Evolutionary conservation across 2,797 vertebrate genomes (phyloP), one percentile per base, ranked within the genome.

Genomic region (Acanthiza pusilla): DNA sequence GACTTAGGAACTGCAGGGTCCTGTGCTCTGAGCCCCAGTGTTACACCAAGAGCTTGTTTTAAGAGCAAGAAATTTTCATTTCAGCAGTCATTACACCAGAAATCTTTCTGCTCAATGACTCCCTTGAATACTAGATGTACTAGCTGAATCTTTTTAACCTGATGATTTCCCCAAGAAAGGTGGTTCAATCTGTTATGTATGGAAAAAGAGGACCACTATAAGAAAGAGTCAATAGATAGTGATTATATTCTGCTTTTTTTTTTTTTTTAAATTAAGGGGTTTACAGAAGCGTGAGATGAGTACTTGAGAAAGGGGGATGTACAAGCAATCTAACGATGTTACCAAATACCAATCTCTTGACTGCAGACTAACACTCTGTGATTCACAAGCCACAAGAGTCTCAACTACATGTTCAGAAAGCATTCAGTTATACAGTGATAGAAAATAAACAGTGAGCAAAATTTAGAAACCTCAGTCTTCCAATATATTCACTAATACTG

Each of bases 141-240:
- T n/a, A 48, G 22, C 21, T 16, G 6, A 86, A 68, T 29, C 14
- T 22, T 83, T 88, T 54, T 32, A 57, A 40, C 18, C 19, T 18
- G 1, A 68, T 15, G 3, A 45, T 91, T 65, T 43, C 16, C 36
- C 42, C 23, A 42, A 78, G 20, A 51, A 61, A 77, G 6, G 16
- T 2, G 7, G 3, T 34, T 66, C 11, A 13, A 3, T 22, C 10
- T 34, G 11, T 60, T 54, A 34, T 2, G 2, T 9, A 29, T 7
- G 2, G 22, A 5, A 0, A 0, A 6, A 51, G n/a, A 32, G 2
- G 7, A 65, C 6, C 4, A 20, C 13, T 34, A 5, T 15, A 40
- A 54, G 25, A 57, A 75, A 18, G 11, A 60, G 7, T 7, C 10
- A 84, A 42, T 5, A 76, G 11, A 25, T 16, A 2, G 11, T 36